Evolutionary conservation across 1,140 invertebrate genomes (phyloP).

Genomic region (Phymorhynchus buccinoides): DNA sequence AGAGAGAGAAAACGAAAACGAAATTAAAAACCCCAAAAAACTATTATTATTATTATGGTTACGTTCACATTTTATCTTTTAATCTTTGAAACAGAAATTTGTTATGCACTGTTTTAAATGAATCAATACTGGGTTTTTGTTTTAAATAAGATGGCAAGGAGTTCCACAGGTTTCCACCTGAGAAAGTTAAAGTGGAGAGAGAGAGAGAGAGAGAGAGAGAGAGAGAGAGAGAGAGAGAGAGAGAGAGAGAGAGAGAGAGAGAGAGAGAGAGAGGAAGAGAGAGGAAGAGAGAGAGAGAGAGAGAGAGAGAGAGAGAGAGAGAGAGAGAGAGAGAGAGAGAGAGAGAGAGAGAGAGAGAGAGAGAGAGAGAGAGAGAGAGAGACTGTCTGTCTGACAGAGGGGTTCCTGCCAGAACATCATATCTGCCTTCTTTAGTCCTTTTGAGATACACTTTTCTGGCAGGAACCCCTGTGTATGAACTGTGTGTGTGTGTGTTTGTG

Average conservation of each 20-base stretch:
- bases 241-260: constrained; percentile 3
- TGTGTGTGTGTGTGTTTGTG: not conserved
- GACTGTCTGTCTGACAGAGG: not conserved
- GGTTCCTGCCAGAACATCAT: too few species aligned
- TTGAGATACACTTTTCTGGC: not conserved
- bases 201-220: not conserved
- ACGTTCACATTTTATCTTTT: too few species aligned
- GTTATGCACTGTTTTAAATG: too few species aligned
- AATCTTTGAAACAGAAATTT: too few species aligned
- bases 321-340: not conserved
- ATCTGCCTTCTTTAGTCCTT: too few species aligned
- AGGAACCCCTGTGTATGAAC: not conserved
- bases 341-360: not conserved
- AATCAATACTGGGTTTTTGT: too few species aligned
- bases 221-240: constrained; percentile 5
- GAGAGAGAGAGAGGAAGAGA: not conserved
- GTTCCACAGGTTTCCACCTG: too few species aligned
- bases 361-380: not conserved
- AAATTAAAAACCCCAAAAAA: too few species aligned
- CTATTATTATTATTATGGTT: too few species aligned
- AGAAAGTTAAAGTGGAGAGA: not conserved
- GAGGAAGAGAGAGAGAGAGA: not conserved
- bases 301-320: not conserved
- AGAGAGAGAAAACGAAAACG: not conserved
- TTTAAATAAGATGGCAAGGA: too few species aligned